Evolutionary conservation across 2,888 invertebrate genomes (phyloP), one percentile per base, ranked within the genome.

Genomic region (Lithophane semibrunnea): DNA sequence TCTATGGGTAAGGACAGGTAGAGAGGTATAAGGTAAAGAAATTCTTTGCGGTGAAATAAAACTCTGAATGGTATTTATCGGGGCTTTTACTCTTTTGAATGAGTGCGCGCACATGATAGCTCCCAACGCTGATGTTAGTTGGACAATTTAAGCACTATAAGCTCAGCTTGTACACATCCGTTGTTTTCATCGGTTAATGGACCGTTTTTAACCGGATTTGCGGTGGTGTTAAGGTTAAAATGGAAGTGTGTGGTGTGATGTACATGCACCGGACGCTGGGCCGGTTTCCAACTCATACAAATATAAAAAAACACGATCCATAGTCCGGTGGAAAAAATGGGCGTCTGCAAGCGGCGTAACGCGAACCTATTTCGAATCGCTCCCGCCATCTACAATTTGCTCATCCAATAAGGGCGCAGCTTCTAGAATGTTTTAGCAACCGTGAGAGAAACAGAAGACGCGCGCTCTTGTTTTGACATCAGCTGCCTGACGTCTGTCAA

Each of bases 21-120:
- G 44, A 16, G 10, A n/a, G 44, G 21, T 9, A 60, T 21, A 13
- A 4, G 18, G 5, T 37, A 9, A 16, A n/a, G 44, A 73, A 73
- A 73, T 49, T 8, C 47, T 21, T 58, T 13, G 18, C 37, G 9
- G 16, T 42, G 47, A 56, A 37, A 71, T 71, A 0, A 49, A 66
- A 29, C 21, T 70, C 3, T n/a, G n/a, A 71, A 65, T n/a, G n/a
- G 47, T 49, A 61, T 71, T 37, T 65, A n/a, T 29, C 29, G 10
- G 21, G 13, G 8, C 49, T 29, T 37, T 24, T 13, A 67, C 29
- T 29, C 8, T 49, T 52, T 66, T 63, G 8, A 16, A 44, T 44
- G n/a, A 44, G 42, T 42, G 18, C 2, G 18, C 2, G 10, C 18
- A 61, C 5, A 61, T 29, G 2, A 61, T 29, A 29, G 10, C 18